Percentiles rank a stretch among this genome's conserved stretches.
Conservation (phyloP, 2,797 vertebrate genomes). For the Molossus molossus region DNA sequence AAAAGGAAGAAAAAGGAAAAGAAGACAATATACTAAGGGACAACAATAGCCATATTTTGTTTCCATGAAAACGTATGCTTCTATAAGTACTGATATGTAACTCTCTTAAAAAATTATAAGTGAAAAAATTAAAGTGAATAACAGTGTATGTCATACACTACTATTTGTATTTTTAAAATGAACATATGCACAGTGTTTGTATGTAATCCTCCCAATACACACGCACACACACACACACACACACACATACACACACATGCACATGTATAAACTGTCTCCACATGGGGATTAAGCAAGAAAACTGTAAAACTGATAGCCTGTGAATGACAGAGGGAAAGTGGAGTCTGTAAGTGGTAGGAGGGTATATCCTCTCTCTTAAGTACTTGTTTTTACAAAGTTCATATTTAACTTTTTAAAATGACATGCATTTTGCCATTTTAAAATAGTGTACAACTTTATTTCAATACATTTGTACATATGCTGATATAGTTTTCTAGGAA, state of each 20-base stretch:
- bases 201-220: not conserved
- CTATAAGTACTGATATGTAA: not conserved
- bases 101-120: not conserved
- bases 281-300: not conserved
- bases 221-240: not conserved
- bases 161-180: not conserved
- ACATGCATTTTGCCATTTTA: not conserved
- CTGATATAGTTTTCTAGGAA: not conserved
- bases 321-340: not conserved
- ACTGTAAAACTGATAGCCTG: not conserved
- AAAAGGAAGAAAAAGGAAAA: too few species aligned
- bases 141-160: not conserved
- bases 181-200: not conserved
- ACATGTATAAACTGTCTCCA: not conserved
- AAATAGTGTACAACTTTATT: not conserved
- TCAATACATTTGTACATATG: not conserved
- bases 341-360: not conserved
- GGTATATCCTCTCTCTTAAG: not conserved
- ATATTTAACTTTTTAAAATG: constrained; percentile 11
- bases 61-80: not conserved
- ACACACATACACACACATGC: not conserved
- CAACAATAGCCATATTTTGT: not conserved
- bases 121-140: constrained; percentile 11
- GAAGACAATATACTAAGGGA: not conserved
- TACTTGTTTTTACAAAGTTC: constrained; percentile 3